These are phyloP conservation scores for Macaria liturata DNA, from an alignment of 2,888 invertebrate species.

Conservation along the genomic window DNA sequence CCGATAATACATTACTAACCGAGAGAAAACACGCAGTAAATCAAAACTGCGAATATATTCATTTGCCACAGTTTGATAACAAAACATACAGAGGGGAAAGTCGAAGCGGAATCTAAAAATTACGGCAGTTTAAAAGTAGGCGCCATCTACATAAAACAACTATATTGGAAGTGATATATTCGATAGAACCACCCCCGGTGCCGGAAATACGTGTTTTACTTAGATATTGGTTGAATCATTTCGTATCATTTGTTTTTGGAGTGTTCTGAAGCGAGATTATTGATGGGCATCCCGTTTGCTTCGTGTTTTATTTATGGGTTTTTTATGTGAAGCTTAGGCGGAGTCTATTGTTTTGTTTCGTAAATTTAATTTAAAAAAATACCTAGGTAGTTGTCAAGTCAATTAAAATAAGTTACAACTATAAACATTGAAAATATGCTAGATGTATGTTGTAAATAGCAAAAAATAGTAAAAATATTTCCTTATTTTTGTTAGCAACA, in stretches of 20 bases:
- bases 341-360: no score
- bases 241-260: constrained; percentile 21
- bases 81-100: constrained; percentile 71
- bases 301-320: background rate
- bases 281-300: background rate
- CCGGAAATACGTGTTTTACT: constrained; percentile 22
- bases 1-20: constrained; percentile 43
- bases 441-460: no score
- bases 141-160: constrained; percentile 80
- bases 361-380: no score
- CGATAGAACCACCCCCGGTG: constrained; percentile 45
- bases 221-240: constrained; percentile 33
- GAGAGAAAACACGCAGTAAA: constrained; percentile 64
- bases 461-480: no score
- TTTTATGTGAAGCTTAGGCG: no score
- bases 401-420: no score
- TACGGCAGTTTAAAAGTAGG: constrained; percentile 83
- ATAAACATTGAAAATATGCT: no score
- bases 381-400: no score
- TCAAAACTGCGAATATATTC: constrained; percentile 73
- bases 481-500: no score
- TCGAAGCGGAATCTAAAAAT: constrained; percentile 80
- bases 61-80: constrained; percentile 75
- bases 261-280: constrained; percentile 12
- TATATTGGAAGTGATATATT: constrained; percentile 77